Conservation (phyloP, 37 sponge, comb jelly and placozoan genomes). For the Crambe crambe region DNA sequence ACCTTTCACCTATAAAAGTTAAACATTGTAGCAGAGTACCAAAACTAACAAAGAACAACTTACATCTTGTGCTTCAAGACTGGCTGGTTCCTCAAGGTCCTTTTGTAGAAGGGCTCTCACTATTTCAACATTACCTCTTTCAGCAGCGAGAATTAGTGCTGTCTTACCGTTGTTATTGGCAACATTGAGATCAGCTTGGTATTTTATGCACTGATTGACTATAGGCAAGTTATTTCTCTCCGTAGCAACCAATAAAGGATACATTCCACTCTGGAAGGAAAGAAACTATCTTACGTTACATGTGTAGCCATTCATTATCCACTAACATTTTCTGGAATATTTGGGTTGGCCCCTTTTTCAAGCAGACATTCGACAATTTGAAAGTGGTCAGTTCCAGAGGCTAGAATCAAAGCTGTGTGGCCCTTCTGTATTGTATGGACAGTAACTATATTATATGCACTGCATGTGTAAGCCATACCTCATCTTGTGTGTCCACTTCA, state of each 20-base stretch:
- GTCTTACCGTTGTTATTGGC: background rate
- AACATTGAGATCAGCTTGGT: background rate
- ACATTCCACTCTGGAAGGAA: background rate
- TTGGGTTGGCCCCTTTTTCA: background rate
- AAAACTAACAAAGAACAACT: background rate
- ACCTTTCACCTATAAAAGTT: background rate
- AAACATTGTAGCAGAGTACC: background rate
- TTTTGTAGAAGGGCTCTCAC: background rate
- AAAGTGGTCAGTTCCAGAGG: background rate
- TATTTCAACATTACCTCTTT: background rate
- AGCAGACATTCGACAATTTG: background rate
- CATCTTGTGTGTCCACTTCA: background rate
- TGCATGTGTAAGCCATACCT: background rate
- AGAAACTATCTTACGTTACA: background rate
- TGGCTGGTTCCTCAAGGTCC: background rate
- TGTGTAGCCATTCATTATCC: no score
- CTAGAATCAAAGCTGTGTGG: slow-evolving; percentile 5
- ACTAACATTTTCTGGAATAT: background rate
- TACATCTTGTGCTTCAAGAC: slow-evolving; percentile 4
- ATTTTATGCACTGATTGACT: background rate
- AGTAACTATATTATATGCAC: background rate
- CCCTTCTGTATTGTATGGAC: background rate
- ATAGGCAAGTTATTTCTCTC: background rate
- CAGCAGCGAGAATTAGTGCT: slow-evolving; percentile 9
- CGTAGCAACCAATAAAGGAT: background rate